A percentile compares a stretch with the other conserved stretches of the same genome.
Evolutionary conservation across 2,113 vertebrate species (phyloP).

Genomic region (Baryphthengus martii): DNA sequence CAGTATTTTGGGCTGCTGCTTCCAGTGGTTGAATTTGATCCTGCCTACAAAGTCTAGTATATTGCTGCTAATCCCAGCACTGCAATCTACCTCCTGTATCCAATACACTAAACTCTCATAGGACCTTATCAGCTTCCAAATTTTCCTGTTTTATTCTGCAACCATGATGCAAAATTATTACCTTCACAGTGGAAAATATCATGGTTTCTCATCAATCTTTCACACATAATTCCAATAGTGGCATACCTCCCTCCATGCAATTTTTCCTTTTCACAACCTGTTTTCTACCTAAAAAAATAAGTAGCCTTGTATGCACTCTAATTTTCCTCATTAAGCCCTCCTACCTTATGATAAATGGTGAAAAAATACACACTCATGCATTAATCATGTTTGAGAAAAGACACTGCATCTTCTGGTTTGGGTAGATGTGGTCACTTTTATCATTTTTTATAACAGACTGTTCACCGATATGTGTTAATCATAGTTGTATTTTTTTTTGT

Average conservation of each 20-base stretch:
- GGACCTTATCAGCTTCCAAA: neutral
- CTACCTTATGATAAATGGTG: neutral
- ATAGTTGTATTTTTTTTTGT: neutral
- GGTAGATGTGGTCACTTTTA: neutral
- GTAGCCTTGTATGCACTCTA: neutral
- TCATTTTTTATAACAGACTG: neutral
- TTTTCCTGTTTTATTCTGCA: neutral
- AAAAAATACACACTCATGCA: neutral
- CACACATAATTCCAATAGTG: neutral
- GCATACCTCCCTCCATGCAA: neutral
- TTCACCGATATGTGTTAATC: neutral
- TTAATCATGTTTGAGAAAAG: neutral
- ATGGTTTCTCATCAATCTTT: neutral
- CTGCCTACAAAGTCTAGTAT: neutral
- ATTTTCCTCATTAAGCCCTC: neutral
- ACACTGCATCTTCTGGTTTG: neutral
- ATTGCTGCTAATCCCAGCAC: neutral
- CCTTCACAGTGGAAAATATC: neutral
- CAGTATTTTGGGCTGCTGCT: neutral
- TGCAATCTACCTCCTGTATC: neutral
- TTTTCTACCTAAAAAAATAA: neutral
- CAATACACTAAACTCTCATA: neutral
- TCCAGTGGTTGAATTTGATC: neutral
- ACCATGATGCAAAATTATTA: neutral
- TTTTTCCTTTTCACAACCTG: neutral